These are phyloP conservation scores for Lepidochitona cinerea DNA, from an alignment of 2,888 invertebrate genomes.

Conservation along the genomic window DNA sequence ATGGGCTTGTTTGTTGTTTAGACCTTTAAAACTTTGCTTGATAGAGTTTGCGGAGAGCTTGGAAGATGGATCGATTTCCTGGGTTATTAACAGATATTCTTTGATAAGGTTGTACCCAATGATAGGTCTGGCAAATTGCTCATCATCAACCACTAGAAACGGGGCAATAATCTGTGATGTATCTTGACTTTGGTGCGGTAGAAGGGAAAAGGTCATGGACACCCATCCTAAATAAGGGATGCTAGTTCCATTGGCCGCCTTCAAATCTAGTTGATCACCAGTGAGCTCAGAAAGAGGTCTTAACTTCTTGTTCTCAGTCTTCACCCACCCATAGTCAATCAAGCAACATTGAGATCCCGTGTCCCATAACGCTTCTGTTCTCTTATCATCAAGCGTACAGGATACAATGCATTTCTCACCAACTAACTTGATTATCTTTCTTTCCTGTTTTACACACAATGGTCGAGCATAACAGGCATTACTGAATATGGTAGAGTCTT, in stretches of 20 bases:
- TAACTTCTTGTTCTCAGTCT: not conserved
- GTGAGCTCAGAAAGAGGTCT: conserved; percentile 1
- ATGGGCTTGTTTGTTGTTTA: too few relatives aligned
- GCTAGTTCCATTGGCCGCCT: conserved; percentile 5
- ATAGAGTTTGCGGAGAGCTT: too few relatives aligned
- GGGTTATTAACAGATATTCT: too few relatives aligned
- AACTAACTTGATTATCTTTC: not conserved
- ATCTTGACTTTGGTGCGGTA: too few relatives aligned
- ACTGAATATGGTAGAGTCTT: too few relatives aligned
- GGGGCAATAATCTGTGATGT: too few relatives aligned
- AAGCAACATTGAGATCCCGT: not conserved
- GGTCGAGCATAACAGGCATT: not conserved
- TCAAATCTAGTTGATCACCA: not conserved
- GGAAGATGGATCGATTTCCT: too few relatives aligned
- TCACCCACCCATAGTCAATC: not conserved
- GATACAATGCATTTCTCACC: conserved; percentile 5
- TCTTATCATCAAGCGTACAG: not conserved
- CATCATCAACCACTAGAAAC: not conserved
- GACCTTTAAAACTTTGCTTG: too few relatives aligned
- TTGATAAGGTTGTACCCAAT: conserved; percentile 12
- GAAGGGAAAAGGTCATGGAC: not conserved
- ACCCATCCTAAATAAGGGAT: conserved; percentile 11
- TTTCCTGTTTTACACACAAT: not conserved
- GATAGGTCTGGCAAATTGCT: not conserved
- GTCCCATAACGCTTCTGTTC: conserved; percentile 7